phyloP scores from a whole-genome alignment of 2,113 vertebrate genomes.

The Chionodraco myersi region DNA sequence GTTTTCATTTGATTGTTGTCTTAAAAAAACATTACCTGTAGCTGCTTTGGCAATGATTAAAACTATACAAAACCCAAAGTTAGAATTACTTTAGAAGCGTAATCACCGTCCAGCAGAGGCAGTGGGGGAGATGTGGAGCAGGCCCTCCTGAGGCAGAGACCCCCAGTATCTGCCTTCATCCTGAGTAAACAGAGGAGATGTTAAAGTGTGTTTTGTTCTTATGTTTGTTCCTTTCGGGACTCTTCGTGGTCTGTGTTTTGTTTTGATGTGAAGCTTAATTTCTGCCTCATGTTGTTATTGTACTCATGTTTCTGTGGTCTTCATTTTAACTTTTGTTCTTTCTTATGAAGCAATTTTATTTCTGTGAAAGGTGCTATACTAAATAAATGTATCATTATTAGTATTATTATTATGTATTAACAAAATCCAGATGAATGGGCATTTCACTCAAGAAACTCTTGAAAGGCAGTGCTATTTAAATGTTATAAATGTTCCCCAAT shows the following conservation, averaged over 20 bases:
- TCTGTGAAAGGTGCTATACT: too few relatives aligned
- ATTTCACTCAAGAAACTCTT: background rate
- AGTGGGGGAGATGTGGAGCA: slow-evolving; percentile 94
- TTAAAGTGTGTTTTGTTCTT: too few relatives aligned
- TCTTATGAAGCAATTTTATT: too few relatives aligned
- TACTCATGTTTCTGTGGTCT: too few relatives aligned
- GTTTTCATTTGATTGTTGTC: background rate
- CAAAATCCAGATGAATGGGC: slow-evolving; percentile 24
- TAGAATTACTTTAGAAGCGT: slow-evolving; percentile 80
- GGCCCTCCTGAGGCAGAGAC: slow-evolving; percentile 90
- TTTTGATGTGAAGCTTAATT: too few relatives aligned
- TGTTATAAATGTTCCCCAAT: slow-evolving; percentile 1
- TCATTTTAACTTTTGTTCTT: too few relatives aligned
- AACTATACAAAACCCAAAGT: background rate
- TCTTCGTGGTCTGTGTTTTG: too few relatives aligned
- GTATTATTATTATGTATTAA: background rate
- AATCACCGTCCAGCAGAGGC: slow-evolving; percentile 92
- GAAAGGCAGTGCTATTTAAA: background rate
- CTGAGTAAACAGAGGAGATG: slow-evolving; percentile 68
- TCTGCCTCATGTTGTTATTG: too few relatives aligned
- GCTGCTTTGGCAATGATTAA: background rate
- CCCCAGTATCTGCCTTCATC: slow-evolving; percentile 90
- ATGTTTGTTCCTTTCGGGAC: too few relatives aligned
- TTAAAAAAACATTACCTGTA: background rate
- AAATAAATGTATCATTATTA: too few relatives aligned